Conservation (phyloP, 2,113 vertebrate genomes). For the Lepidothrix coronata region DNA sequence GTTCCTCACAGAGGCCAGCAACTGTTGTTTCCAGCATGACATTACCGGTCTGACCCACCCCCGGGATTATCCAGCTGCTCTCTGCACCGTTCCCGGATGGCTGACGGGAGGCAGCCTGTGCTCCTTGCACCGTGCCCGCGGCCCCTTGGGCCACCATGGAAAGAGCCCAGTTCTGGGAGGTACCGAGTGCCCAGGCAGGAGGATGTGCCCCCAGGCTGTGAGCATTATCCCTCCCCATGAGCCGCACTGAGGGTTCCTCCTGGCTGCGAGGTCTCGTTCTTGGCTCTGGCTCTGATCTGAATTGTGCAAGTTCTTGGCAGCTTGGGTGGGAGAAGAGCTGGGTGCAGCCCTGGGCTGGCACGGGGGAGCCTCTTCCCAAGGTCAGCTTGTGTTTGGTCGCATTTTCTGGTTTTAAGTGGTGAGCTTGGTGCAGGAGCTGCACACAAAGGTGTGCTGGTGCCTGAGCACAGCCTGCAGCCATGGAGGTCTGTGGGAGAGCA, state of each 20-base stretch:
- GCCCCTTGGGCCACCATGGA: accelerated
- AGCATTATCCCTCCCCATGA: neutral
- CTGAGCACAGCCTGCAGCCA: accelerated
- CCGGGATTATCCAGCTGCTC: neutral
- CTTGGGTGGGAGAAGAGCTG: neutral
- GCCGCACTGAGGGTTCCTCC: neutral
- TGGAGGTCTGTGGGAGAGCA: no score
- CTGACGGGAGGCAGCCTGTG: neutral
- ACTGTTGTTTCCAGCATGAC: neutral
- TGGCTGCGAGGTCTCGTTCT: neutral
- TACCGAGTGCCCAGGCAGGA: neutral
- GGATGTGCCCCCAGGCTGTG: neutral
- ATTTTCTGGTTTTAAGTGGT: neutral
- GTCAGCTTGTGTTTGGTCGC: neutral
- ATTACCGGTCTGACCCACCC: neutral
- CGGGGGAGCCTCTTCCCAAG: neutral
- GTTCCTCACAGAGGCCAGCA: neutral
- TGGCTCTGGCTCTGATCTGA: neutral
- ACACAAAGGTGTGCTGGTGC: neutral
- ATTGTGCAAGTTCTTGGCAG: neutral
- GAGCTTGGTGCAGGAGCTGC: neutral
- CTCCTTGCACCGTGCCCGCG: accelerated
- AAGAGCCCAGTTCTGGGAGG: neutral
- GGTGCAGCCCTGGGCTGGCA: neutral
- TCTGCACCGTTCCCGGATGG: neutral